phyloP scores from a whole-genome alignment of 2,113 vertebrate species.

The Galbula dea region DNA sequence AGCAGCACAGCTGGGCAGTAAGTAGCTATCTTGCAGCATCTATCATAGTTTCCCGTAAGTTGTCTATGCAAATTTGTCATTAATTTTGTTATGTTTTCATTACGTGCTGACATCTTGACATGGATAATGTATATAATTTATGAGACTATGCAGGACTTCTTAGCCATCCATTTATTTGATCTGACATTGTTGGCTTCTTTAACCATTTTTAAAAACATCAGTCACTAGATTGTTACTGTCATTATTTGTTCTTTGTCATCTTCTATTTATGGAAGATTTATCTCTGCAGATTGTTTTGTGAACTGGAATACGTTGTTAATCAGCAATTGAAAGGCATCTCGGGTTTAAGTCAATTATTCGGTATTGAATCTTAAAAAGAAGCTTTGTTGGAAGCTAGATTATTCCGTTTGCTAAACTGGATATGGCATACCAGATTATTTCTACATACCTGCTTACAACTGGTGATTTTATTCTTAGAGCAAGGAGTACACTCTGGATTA shows the following conservation, averaged over 20 bases:
- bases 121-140: constrained; percentile 22
- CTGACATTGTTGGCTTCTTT: constrained; percentile 15
- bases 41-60: background rate
- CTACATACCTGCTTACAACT: background rate
- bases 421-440: background rate
- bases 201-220: constrained; percentile 21
- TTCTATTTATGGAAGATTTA: constrained; percentile 6
- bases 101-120: constrained; percentile 38
- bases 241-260: constrained; percentile 32
- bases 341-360: constrained; percentile 17
- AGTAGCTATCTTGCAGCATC: background rate
- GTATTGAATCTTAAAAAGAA: background rate
- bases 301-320: constrained; percentile 39
- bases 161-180: constrained; percentile 45
- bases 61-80: constrained; percentile 5
- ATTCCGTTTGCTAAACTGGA: background rate
- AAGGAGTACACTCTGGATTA: background rate
- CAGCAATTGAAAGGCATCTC: constrained; percentile 23
- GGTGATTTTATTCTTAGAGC: background rate
- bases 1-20: background rate
- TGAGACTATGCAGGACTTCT: background rate
- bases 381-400: constrained; percentile 15
- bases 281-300: constrained; percentile 15
- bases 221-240: constrained; percentile 6
- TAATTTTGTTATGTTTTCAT: constrained; percentile 16